These are phyloP conservation scores for Heterotis niloticus DNA, from an alignment of 2,113 vertebrate genomes.

Conservation along the genomic window DNA sequence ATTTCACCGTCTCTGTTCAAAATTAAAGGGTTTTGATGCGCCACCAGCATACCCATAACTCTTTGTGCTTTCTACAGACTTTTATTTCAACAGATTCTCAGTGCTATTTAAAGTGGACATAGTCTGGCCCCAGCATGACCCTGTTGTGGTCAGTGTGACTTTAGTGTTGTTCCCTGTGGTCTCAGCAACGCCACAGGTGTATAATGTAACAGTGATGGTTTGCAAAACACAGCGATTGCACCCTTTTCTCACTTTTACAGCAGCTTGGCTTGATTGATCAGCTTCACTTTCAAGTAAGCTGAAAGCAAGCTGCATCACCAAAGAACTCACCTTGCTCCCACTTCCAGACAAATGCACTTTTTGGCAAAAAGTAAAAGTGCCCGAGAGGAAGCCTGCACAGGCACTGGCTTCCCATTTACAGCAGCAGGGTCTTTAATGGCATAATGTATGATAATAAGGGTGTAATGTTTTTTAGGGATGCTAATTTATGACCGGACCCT, in stretches of 20 bases:
- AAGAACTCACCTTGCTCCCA: not conserved
- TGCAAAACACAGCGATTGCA: not conserved
- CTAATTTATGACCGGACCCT: slow-evolving; percentile 10
- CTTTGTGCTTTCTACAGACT: too few relatives aligned
- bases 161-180: too few relatives aligned
- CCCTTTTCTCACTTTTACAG: not conserved
- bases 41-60: too few relatives aligned
- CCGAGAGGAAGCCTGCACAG: not conserved
- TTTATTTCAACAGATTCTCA: too few relatives aligned
- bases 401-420: too few relatives aligned
- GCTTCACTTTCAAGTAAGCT: not conserved
- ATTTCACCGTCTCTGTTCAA: too few relatives aligned
- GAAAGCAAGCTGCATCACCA: not conserved
- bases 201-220: too few relatives aligned
- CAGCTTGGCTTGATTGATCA: not conserved
- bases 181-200: too few relatives aligned
- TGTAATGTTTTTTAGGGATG: not conserved
- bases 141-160: too few relatives aligned
- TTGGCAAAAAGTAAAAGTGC: not conserved
- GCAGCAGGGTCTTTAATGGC: not conserved
- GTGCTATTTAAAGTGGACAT: too few relatives aligned
- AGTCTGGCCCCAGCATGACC: too few relatives aligned
- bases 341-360: not conserved
- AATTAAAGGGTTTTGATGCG: too few relatives aligned
- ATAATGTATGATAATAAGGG: not conserved